These are phyloP conservation scores for Drosophila phalerata DNA, from an alignment of 2,888 invertebrate genomes.

Conservation along the genomic window DNA sequence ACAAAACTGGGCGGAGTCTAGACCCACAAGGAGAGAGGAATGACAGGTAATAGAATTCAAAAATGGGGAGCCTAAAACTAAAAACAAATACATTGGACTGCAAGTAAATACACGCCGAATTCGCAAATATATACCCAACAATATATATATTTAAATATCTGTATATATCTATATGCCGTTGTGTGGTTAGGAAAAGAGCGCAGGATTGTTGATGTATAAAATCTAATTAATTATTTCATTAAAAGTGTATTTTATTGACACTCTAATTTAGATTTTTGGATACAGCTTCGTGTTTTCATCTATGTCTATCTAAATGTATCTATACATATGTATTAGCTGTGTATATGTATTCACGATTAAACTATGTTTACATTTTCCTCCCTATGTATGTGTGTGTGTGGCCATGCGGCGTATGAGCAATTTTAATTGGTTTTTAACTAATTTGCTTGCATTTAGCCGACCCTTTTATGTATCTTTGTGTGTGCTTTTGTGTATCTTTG, in stretches of 20 bases:
- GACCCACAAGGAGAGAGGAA: background rate
- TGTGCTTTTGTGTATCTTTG: constrained; percentile 18
- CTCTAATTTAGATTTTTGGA: constrained; percentile 81
- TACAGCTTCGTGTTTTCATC: constrained; percentile 30
- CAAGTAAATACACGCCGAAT: constrained; percentile 20
- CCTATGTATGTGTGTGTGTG: constrained; percentile 17
- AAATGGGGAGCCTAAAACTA: constrained; percentile 40
- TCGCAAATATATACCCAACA: background rate
- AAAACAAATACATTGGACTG: constrained; percentile 49
- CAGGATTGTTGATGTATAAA: constrained; percentile 77
- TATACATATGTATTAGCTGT: constrained; percentile 1
- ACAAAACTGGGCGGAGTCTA: constrained; percentile 5
- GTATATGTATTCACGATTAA: background rate
- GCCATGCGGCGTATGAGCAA: constrained; percentile 71
- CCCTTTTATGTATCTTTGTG: constrained; percentile 13
- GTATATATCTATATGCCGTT: constrained; percentile 21
- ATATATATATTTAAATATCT: constrained; percentile 12
- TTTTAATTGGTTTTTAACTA: constrained; percentile 82
- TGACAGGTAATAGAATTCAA: constrained; percentile 25
- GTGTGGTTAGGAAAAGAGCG: constrained; percentile 44
- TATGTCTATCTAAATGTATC: constrained; percentile 1
- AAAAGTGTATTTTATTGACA: constrained; percentile 81
- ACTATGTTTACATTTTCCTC: background rate
- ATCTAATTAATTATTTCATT: constrained; percentile 83
- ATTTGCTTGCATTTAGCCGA: constrained; percentile 67